Conservation (phyloP, 2,888 invertebrate species). For the Himalopsyche kuldschensis region DNA sequence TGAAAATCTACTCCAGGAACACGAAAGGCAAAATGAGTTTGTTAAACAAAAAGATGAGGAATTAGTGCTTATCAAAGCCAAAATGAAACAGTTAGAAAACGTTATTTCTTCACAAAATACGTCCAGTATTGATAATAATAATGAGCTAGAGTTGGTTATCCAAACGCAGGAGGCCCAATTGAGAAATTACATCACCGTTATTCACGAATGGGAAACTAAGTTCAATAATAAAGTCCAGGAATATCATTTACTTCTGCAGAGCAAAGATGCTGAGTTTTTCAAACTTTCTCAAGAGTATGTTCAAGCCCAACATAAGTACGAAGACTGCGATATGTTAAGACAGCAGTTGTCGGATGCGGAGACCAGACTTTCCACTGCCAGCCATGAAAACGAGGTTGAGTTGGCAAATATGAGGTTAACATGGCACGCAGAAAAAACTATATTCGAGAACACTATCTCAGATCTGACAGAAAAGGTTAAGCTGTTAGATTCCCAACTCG, state of each 20-base stretch:
- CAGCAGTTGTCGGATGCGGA: slow-evolving; percentile 28
- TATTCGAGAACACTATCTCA: slow-evolving; percentile 43
- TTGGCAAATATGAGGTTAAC: slow-evolving; percentile 58
- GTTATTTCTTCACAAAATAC: background rate
- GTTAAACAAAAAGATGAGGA: slow-evolving; percentile 10
- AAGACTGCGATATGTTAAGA: slow-evolving; percentile 16
- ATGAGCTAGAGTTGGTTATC: slow-evolving; percentile 14
- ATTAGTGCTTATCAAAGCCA: background rate
- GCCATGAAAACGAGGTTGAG: slow-evolving; percentile 59
- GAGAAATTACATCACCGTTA: background rate
- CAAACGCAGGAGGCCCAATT: slow-evolving; percentile 37
- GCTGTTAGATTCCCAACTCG: slow-evolving; percentile 48
- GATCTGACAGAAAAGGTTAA: slow-evolving; percentile 45
- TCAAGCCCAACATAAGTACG: background rate
- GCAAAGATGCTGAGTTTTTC: slow-evolving; percentile 34
- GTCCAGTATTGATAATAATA: background rate
- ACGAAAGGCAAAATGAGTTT: background rate
- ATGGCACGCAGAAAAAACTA: slow-evolving; percentile 54
- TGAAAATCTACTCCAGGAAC: slow-evolving; percentile 10
- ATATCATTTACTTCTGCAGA: slow-evolving; percentile 14
- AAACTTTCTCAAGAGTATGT: background rate
- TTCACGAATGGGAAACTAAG: slow-evolving; percentile 22
- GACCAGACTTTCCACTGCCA: slow-evolving; percentile 52
- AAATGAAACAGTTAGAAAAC: background rate
- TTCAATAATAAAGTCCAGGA: slow-evolving; percentile 33